Percentiles rank a stretch among this genome's conserved stretches.
These are phyloP conservation scores for Acanthosoma haemorrhoidale DNA, from an alignment of 2,888 invertebrate species.

Conservation along the genomic window DNA sequence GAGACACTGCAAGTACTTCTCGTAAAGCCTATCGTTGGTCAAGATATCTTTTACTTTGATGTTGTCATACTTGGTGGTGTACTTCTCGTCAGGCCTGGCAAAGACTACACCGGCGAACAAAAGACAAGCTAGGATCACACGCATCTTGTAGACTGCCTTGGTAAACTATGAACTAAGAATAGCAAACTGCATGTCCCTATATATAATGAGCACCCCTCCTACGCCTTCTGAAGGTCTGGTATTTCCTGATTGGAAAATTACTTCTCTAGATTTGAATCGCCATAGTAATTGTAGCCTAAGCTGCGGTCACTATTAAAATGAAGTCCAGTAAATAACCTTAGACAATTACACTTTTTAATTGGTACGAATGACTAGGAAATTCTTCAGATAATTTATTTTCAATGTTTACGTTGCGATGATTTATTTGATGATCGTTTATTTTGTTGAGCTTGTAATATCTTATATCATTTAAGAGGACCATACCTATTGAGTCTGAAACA, in stretches of 20 bases:
- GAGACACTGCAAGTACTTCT: constrained; percentile 43
- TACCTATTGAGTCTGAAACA: too few species aligned
- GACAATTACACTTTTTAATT: too few species aligned
- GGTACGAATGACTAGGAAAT: too few species aligned
- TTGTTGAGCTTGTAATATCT: too few species aligned
- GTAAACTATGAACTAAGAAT: neutral
- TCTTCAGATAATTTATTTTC: too few species aligned
- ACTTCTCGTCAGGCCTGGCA: constrained; percentile 24
- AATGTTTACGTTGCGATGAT: too few species aligned
- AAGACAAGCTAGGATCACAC: neutral
- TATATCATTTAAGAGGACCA: too few species aligned
- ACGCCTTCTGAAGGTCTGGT: neutral
- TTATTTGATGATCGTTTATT: too few species aligned
- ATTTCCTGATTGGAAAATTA: neutral
- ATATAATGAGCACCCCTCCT: neutral
- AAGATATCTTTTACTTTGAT: constrained; percentile 41
- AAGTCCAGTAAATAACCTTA: too few species aligned
- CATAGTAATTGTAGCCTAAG: too few species aligned
- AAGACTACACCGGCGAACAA: constrained; percentile 11
- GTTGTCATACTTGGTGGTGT: constrained; percentile 40
- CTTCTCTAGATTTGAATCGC: too few species aligned
- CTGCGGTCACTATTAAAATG: too few species aligned
- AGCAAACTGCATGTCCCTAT: neutral
- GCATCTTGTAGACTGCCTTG: neutral
- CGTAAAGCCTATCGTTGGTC: constrained; percentile 41